phyloP scores from a whole-genome alignment of 1,140 invertebrate genomes.

The Gerris buenoi region DNA sequence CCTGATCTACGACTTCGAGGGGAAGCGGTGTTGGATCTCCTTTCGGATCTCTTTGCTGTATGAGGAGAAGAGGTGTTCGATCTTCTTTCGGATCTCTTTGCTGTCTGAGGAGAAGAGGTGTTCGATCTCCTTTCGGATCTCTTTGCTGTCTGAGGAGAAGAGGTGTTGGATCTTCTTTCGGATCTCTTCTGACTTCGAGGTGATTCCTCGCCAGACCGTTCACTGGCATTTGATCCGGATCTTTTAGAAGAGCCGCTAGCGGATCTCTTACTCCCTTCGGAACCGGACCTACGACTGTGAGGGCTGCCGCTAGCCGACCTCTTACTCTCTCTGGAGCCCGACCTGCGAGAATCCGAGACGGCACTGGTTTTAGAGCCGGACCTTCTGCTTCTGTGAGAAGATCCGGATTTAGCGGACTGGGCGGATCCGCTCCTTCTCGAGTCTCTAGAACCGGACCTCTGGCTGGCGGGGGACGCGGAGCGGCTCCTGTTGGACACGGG shows the following conservation, averaged over 20 bases:
- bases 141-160: conserved; percentile 9
- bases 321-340: conserved; percentile 10
- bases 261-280: conserved; percentile 2
- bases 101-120: conserved; percentile 9
- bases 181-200: conserved; percentile 13
- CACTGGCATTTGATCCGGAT: conserved; percentile 13
- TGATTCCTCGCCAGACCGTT: conserved; percentile 12
- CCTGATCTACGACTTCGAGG: conserved; percentile 12
- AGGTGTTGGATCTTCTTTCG: background rate
- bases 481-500: conserved; percentile 15
- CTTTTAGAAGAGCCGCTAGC: background rate
- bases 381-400: background rate
- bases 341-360: conserved; percentile 24
- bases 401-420: background rate
- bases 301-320: conserved; percentile 1
- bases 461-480: conserved; percentile 17
- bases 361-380: conserved; percentile 22
- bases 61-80: conserved; percentile 11
- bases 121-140: conserved; percentile 12
- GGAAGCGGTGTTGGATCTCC: background rate
- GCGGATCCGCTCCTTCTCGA: background rate
- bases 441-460: background rate
- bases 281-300: conserved; percentile 7
- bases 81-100: conserved; percentile 9
- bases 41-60: conserved; percentile 11